Evolutionary conservation across 2,797 vertebrate species (phyloP).

Genomic region (Melanogrammus aeglefinus): DNA sequence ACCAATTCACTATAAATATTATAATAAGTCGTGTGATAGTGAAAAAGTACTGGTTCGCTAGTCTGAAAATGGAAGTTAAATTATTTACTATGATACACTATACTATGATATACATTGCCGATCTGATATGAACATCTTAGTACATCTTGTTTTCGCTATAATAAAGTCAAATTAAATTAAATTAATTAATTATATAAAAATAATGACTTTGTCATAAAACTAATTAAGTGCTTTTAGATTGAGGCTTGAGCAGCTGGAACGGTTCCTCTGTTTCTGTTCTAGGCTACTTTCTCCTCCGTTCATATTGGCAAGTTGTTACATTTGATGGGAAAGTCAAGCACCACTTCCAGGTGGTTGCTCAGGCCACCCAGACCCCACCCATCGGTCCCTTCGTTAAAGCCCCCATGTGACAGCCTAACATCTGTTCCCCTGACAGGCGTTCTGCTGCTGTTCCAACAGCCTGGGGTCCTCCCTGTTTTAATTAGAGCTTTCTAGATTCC

Average conservation of each 20-base stretch:
- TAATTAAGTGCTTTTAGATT: not conserved
- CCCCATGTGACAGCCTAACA: not conserved
- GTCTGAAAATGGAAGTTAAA: not conserved
- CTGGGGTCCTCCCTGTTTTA: constrained; percentile 33
- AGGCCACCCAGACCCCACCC: not conserved
- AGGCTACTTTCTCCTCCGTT: too few relatives aligned
- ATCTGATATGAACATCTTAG: too few relatives aligned
- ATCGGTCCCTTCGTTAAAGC: not conserved
- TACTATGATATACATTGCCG: too few relatives aligned
- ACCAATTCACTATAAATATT: not conserved
- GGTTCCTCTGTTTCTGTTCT: too few relatives aligned
- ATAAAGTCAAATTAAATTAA: not conserved
- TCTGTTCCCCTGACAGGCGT: not conserved
- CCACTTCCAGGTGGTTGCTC: not conserved
- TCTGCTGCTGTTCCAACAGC: not conserved
- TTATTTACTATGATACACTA: too few relatives aligned
- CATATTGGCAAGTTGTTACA: too few relatives aligned
- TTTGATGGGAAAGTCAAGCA: too few relatives aligned
- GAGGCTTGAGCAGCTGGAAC: not conserved
- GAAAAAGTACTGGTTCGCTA: not conserved
- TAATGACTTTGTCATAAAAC: not conserved
- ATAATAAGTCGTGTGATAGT: too few relatives aligned
- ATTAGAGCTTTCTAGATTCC: constrained; percentile 48
- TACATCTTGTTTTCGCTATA: not conserved
- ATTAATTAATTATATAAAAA: not conserved